phyloP scores from a whole-genome alignment of 2,797 vertebrate species.

The Hypotaenidia okinawae region DNA sequence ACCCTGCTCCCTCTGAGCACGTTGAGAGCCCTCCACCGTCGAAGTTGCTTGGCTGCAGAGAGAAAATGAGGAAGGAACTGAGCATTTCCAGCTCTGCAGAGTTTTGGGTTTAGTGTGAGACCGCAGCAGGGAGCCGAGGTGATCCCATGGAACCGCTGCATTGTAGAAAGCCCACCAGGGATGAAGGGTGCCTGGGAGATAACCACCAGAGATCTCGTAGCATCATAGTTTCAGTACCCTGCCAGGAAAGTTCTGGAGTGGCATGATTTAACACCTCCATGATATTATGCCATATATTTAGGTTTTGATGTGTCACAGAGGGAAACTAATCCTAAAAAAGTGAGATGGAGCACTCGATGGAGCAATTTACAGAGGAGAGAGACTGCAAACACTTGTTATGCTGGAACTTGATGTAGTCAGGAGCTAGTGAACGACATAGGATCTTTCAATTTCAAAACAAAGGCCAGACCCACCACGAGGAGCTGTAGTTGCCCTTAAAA shows the following conservation, averaged over 20 bases:
- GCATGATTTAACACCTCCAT: neutral
- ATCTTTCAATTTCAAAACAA: neutral
- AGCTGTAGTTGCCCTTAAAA: neutral
- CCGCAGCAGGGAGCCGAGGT: neutral
- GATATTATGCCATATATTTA: rapidly evolving
- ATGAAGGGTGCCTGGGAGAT: rapidly evolving
- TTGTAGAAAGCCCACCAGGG: neutral
- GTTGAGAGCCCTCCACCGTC: rapidly evolving
- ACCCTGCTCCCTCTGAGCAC: rapidly evolving
- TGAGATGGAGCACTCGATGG: neutral
- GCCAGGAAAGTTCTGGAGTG: neutral
- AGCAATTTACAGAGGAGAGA: neutral
- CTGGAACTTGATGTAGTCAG: neutral
- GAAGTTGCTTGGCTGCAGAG: neutral
- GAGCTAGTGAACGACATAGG: neutral
- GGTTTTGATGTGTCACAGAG: neutral
- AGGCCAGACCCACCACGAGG: neutral
- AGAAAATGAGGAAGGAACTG: rapidly evolving
- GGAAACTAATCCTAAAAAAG: neutral
- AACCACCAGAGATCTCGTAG: neutral
- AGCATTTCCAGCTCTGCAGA: neutral
- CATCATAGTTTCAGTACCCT: neutral
- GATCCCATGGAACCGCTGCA: rapidly evolving
- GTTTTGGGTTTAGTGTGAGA: rapidly evolving
- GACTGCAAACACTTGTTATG: rapidly evolving